Percentiles rank a stretch among this genome's conserved stretches.
Evolutionary conservation across 2,888 invertebrate genomes (phyloP).

Genomic region (Lasius platythorax): DNA sequence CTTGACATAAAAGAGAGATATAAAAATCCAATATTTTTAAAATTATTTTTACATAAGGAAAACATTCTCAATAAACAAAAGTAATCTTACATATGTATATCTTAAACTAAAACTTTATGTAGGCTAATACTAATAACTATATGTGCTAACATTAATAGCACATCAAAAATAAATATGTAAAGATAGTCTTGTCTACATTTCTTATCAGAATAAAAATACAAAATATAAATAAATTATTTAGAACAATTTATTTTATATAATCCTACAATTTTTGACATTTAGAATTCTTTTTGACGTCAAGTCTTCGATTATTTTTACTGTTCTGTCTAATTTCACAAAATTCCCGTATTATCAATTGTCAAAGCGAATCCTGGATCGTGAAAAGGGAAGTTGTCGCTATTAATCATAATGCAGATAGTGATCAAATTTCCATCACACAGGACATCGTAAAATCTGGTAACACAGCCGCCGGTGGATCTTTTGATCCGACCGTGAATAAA

Average conservation of each 20-base stretch:
- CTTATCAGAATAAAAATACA: neutral
- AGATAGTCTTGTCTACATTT: neutral
- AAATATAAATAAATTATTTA: neutral
- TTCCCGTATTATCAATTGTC: conserved; percentile 41
- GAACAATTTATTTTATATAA: neutral
- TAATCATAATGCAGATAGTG: conserved; percentile 61
- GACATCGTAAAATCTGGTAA: conserved; percentile 46
- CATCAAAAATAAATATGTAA: neutral
- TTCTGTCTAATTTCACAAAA: neutral
- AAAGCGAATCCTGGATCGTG: conserved; percentile 15
- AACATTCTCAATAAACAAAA: neutral
- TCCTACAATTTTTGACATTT: neutral
- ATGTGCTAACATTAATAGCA: neutral
- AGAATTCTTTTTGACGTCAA: neutral
- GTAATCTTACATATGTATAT: neutral
- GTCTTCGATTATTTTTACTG: neutral
- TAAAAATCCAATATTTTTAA: neutral
- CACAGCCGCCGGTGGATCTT: conserved; percentile 39
- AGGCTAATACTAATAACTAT: neutral
- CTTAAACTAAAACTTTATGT: neutral
- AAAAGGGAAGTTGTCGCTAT: conserved; percentile 28
- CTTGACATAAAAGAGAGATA: neutral
- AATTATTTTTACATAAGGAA: neutral
- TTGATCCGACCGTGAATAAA: conserved; percentile 62
- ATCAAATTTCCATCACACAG: conserved; percentile 45